Conservation (phyloP, 2,797 vertebrate genomes). For the Poecilia wingei region DNA sequence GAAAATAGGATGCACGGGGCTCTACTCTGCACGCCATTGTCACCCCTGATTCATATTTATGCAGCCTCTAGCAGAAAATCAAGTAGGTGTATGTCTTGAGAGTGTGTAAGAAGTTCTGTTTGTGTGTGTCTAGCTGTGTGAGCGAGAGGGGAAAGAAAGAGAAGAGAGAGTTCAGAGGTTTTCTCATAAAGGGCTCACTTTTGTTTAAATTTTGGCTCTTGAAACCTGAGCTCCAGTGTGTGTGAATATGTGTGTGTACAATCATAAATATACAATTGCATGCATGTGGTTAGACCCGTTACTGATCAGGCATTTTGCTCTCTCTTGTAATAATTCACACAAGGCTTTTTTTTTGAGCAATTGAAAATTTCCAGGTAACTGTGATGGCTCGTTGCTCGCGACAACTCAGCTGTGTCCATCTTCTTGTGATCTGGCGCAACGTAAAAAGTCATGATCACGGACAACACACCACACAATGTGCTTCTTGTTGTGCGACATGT, state of each 20-base stretch:
- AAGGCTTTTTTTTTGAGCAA: slow-evolving; percentile 33
- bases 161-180: slow-evolving; percentile 30
- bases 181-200: slow-evolving; percentile 47
- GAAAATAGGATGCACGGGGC: slow-evolving; percentile 74
- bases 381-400: slow-evolving; percentile 50
- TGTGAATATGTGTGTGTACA: neutral
- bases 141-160: slow-evolving; percentile 40
- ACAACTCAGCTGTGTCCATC: slow-evolving; percentile 58
- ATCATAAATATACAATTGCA: slow-evolving; percentile 13
- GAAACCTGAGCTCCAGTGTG: slow-evolving; percentile 14
- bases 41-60: slow-evolving; percentile 76
- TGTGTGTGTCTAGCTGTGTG: slow-evolving; percentile 28
- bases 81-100: slow-evolving; percentile 42
- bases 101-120: slow-evolving; percentile 24
- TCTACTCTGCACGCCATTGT: slow-evolving; percentile 70
- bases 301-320: slow-evolving; percentile 25
- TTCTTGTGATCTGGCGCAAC: slow-evolving; percentile 32
- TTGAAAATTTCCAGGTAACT: slow-evolving; percentile 46
- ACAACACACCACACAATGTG: slow-evolving; percentile 11
- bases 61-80: slow-evolving; percentile 66
- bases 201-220: slow-evolving; percentile 35
- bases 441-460: slow-evolving; percentile 39
- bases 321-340: slow-evolving; percentile 34
- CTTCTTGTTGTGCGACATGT: slow-evolving; percentile 27
- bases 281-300: slow-evolving; percentile 25